Base-by-base conservation (phyloP, 2,113 vertebrate species). In the Chauna torquata region DNA sequence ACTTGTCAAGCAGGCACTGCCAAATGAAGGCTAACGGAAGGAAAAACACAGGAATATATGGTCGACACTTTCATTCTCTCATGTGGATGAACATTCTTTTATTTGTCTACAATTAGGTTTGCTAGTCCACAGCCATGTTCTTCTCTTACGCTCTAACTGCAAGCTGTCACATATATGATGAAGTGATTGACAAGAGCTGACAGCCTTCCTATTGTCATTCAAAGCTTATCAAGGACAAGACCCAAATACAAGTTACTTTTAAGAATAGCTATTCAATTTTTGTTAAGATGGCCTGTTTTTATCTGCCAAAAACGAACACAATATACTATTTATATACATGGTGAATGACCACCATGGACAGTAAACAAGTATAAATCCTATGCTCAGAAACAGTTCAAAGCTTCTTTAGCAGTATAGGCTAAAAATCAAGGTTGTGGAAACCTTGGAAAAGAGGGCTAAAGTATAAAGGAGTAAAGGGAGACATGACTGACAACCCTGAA, bases 41-140 rank as follows among this genome's bases (percentile, higher is more conserved):
- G n/a, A 96, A 98, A 97, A 97, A 89, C 45, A 95, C 38, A 95
- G 78, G 62, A 81, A 40, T n/a, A 74, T 87, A 78, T 74, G 52
- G 28, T 16, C 30, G 16, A 57, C 6, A n/a, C 89, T 97, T 97
- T 95, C 83, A 92, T 96, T 97, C 59, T 76, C 72, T 97, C 36
- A 25, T 79, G 76, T 88, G 95, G 58, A 84, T 92, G 91, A 96
- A 94, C 96, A 95, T 95, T 97, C 94, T 97, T 97, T 97, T 91
- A 96, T 97, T 98, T 98, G 70, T 95, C 94, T 94, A 92, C 96
- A 97, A 80, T 96, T 97, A 97, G 74, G 85, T 96, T 96, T 96
- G 62, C 80, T 91, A 79, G 83, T 90, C 86, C 75, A 92, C 38
- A 85, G 74, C 40, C 54, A 36, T 27, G 12, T 18, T 70, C 45